Conservation (phyloP, 2,888 invertebrate species). For the Ariolimax columbianus region DNA sequence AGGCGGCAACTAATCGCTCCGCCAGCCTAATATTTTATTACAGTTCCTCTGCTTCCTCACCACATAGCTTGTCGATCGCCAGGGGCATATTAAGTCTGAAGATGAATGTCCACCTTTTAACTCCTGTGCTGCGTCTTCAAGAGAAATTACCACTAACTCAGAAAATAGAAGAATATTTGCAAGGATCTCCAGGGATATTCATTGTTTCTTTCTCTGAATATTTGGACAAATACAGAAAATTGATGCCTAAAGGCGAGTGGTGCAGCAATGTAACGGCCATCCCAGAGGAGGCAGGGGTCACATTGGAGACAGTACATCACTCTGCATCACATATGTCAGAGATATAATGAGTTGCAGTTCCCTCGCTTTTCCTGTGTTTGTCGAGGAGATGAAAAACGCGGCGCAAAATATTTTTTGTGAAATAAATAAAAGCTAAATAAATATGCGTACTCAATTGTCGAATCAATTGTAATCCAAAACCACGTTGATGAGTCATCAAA, state of each 20-base stretch:
- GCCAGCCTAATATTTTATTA: not conserved
- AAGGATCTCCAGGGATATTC: not conserved
- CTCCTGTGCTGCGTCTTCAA: not conserved
- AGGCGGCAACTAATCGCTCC: not conserved
- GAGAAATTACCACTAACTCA: not conserved
- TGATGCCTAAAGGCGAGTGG: not conserved
- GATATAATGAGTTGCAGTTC: not conserved
- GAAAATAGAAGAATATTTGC: not conserved
- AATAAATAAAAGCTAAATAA: no score
- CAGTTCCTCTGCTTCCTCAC: slow-evolving; percentile 9
- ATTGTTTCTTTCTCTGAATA: slow-evolving; percentile 25
- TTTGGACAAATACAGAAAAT: slow-evolving; percentile 19
- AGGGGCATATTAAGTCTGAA: slow-evolving; percentile 11
- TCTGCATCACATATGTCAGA: slow-evolving; percentile 5
- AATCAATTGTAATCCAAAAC: no score
- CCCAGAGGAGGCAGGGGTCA: not conserved
- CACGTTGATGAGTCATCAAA: no score
- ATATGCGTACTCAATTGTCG: no score
- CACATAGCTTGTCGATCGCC: not conserved
- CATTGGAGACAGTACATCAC: not conserved
- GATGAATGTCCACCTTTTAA: slow-evolving; percentile 1
- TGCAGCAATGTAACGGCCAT: slow-evolving; percentile 10
- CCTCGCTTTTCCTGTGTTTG: not conserved
- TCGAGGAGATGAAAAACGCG: not conserved
- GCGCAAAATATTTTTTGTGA: no score